Base-by-base conservation (phyloP, 2,113 vertebrate genomes). In the Labeo catla region DNA sequence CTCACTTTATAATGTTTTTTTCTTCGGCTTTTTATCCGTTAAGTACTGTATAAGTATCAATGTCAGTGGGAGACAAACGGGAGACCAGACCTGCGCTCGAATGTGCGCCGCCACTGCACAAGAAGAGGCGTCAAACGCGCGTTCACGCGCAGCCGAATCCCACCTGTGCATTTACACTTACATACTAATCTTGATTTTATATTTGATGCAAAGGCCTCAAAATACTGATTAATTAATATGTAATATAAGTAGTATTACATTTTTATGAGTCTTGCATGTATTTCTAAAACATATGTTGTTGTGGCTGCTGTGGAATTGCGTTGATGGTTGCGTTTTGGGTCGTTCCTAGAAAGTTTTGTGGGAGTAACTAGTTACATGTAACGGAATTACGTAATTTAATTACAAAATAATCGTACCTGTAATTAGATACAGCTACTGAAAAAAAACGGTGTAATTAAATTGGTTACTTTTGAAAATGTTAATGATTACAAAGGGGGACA, bases 1-100 rank as follows among this genome's bases (percentile, higher is more conserved):
- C 79, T 81, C 59, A 81, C 79, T 16, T 49, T 66, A 49, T 19
- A 19, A 28, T 49, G 59, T 4, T 65, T 80, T 61, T 81, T 63
- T 2, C 45, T 3, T 9, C 12, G 54, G 2, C 6, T 43, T 15
- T 28, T 8, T 49, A n/a, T 81, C 78, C n/a, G 59, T 34, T 49
- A 49, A 49, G 10, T 65, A 39, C 28, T 28, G 10, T 43, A 19
- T 68, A 0, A 21, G 19, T 45, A 0, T 47, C 8, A 34, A 8
- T 49, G 23, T 61, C 76, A n/a, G 54, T 23, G 39, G 2, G 6
- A 13, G 39, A 63, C 10, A 28, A 49, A 81, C 13, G 1, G 2
- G 2, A 81, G 8, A 28, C 28, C 59, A 66, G 39, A 81, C 59
- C 59, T 65, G 81, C 81, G 80, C 13, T 68, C 61, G 13, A 50